Conservation (phyloP, 2,888 invertebrate species). For the Melanophora roralis region DNA sequence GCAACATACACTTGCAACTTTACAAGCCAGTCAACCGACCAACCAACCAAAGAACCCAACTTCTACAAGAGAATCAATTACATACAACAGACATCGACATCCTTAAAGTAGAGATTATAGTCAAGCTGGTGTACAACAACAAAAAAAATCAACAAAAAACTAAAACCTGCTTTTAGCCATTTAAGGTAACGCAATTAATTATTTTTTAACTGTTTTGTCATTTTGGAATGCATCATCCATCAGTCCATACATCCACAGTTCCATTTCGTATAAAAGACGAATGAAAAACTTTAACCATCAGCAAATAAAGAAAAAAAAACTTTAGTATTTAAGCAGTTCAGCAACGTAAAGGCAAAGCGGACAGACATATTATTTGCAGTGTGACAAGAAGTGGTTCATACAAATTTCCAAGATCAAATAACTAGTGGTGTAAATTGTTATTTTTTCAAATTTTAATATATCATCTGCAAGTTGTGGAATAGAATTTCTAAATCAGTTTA, state of each 20-base stretch:
- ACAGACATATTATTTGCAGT: slow-evolving; percentile 18
- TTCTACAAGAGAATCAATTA: slow-evolving; percentile 29
- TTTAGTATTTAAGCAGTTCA: slow-evolving; percentile 39
- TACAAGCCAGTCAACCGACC: slow-evolving; percentile 13
- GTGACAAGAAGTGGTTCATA: slow-evolving; percentile 19
- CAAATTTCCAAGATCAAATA: neutral
- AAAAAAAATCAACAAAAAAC: slow-evolving; percentile 14
- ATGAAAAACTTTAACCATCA: slow-evolving; percentile 12
- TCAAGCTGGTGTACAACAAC: slow-evolving; percentile 7
- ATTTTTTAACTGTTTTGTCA: slow-evolving; percentile 78
- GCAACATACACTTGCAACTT: slow-evolving; percentile 55
- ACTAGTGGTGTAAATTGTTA: too few relatives aligned
- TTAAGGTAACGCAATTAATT: slow-evolving; percentile 78
- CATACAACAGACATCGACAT: slow-evolving; percentile 34
- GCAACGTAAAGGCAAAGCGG: slow-evolving; percentile 22
- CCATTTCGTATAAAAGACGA: slow-evolving; percentile 37
- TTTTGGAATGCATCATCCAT: slow-evolving; percentile 73
- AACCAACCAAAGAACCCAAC: neutral
- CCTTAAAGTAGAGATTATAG: slow-evolving; percentile 9
- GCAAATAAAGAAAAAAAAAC: neutral
- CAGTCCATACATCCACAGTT: slow-evolving; percentile 47
- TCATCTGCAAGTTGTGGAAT: too few relatives aligned
- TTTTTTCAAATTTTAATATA: too few relatives aligned
- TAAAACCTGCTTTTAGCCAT: slow-evolving; percentile 70
- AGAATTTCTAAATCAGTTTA: too few relatives aligned